Evolutionary conservation across 2,797 vertebrate species (phyloP).

Genomic region (Myoxocephalus aenaeus): DNA sequence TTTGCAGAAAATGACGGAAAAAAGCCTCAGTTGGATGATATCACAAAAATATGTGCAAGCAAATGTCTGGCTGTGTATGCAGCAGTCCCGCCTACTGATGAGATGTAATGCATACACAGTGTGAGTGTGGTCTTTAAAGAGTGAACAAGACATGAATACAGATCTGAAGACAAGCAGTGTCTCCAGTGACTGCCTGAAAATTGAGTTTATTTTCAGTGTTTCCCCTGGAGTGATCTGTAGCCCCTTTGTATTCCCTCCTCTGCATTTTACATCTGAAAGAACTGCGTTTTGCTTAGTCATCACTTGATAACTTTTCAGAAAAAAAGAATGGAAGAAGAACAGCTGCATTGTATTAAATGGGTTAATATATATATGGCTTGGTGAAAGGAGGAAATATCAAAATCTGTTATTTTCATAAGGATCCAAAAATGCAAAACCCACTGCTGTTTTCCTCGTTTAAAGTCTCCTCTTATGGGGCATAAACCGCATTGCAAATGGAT

Average conservation of each 20-base stretch:
- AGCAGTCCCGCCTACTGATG: constrained; percentile 20
- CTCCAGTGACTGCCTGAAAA: constrained; percentile 59
- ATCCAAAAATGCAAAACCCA: constrained; percentile 52
- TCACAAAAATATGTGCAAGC: constrained; percentile 34
- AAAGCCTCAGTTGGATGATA: constrained; percentile 33
- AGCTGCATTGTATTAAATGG: constrained; percentile 49
- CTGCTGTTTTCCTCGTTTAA: constrained; percentile 64
- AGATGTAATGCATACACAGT: constrained; percentile 33
- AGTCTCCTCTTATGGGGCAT: constrained; percentile 13
- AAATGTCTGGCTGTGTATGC: constrained; percentile 23
- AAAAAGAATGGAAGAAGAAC: constrained; percentile 36
- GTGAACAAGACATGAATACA: constrained; percentile 59
- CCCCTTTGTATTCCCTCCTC: constrained; percentile 58
- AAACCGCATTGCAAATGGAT: constrained; percentile 44
- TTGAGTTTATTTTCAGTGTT: constrained; percentile 55
- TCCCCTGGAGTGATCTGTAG: constrained; percentile 42
- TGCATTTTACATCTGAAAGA: constrained; percentile 54
- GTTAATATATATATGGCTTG: constrained; percentile 44
- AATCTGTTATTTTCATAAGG: constrained; percentile 38
- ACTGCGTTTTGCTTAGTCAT: constrained; percentile 58
- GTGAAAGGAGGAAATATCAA: constrained; percentile 38
- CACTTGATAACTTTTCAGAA: constrained; percentile 33
- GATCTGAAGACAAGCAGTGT: constrained; percentile 57
- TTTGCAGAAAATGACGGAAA: constrained; percentile 59
- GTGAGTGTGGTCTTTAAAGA: constrained; percentile 41